Evolutionary conservation across 1,140 invertebrate species (phyloP).

Genomic region (Thaumetopoea pityocampa): DNA sequence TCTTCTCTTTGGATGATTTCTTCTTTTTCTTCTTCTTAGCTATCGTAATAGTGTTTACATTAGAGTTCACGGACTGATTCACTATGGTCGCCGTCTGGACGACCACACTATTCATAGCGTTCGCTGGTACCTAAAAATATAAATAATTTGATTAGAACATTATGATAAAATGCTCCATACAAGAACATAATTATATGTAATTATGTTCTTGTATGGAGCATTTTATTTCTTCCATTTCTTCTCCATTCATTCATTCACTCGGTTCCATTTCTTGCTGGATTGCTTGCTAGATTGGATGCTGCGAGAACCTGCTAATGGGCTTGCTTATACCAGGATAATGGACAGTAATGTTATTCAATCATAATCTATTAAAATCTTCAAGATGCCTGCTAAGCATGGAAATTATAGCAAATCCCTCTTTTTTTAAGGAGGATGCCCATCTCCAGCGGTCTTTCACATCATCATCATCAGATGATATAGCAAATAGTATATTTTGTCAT

Average conservation of each 20-base stretch:
- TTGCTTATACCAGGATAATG: no score
- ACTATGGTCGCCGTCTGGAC: constrained; percentile 77
- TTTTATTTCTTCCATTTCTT: background rate
- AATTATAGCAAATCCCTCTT: no score
- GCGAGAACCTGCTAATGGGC: no score
- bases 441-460: no score
- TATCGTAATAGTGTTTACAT: constrained; percentile 49
- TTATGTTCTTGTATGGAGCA: background rate
- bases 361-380: no score
- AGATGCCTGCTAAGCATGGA: no score
- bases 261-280: background rate
- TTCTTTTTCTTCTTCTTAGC: constrained; percentile 91
- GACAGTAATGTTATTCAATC: no score
- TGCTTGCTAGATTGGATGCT: no score
- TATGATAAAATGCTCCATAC: background rate
- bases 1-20: constrained; percentile 86
- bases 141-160: background rate
- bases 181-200: no score
- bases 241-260: background rate
- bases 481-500: no score
- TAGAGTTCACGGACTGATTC: constrained; percentile 69
- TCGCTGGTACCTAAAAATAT: constrained; percentile 44
- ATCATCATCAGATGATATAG: no score
- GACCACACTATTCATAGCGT: constrained; percentile 70
- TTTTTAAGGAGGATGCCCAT: no score